Base-by-base conservation (phyloP, 2,888 invertebrate species). In the Reticulitermes lucifugus region DNA sequence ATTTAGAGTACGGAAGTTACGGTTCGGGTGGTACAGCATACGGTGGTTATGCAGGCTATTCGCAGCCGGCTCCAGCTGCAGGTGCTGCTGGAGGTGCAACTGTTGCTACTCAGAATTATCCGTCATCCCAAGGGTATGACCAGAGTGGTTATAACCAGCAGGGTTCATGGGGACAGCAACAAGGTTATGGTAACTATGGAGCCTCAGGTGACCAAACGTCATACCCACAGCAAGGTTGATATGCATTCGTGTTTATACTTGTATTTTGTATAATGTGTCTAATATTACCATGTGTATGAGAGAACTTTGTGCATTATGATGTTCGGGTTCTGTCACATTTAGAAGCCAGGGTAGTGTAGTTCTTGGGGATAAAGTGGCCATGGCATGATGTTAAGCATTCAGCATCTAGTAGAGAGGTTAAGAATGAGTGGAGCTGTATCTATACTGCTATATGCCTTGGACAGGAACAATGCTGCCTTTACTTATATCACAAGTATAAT, bases 1-100 rank as follows among this genome's bases (percentile, higher is more conserved):
- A 84, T 86, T 9, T 79, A 88, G 88, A 87, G 71, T 88, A 88
- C 85, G 86, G 87, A 77, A 86, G 77, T 85, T 87, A 87, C 84
- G 86, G 86, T 82, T 80, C 87, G 29, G 86, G 87, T n/a, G 86
- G 85, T 79, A 86, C 85, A 71, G 84, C 86, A 25, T 87, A 87
- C 82, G 86, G 87, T 41, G 85, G 86, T 81, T 87, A 87, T 77
- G 84, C 87, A 9, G 87, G 87, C n/a, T 87, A 87, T 81, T 86
- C 87, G 1, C 87, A 87, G 73, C 86, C 87, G 22, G 87, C 87
- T 22, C 87, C 87, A 70, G 87, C 87, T 21, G 84, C 86, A 25
- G 87, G 86, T 35, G 87, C 86, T 43, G 84, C 85, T 14, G 85
- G 83, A 71, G 87, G 86, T 65, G 84, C 85, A n/a, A 79, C 84